These are phyloP conservation scores for Pseudoips prasinana DNA, from an alignment of 2,888 invertebrate genomes.

Conservation along the genomic window DNA sequence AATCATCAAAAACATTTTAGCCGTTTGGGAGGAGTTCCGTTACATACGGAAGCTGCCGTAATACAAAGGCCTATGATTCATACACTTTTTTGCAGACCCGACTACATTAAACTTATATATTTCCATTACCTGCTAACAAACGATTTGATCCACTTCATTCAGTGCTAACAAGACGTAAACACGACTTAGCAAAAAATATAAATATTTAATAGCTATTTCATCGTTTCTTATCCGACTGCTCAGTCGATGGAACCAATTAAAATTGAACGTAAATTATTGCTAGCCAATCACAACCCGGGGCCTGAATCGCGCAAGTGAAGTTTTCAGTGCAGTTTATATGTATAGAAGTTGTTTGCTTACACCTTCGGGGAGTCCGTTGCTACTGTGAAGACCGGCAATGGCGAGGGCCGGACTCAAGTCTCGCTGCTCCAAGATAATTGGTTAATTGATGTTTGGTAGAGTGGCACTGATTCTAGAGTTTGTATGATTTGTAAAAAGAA, in stretches of 20 bases:
- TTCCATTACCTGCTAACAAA: too few relatives aligned
- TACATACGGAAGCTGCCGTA: too few relatives aligned
- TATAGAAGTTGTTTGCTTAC: constrained; percentile 5
- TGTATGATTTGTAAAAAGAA: constrained; percentile 37
- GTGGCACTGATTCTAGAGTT: constrained; percentile 58
- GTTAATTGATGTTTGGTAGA: constrained; percentile 63
- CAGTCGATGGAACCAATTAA: constrained; percentile 24
- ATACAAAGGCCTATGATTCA: too few relatives aligned
- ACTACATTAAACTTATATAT: too few relatives aligned
- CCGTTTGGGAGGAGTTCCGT: too few relatives aligned
- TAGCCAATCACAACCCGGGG: constrained; percentile 43
- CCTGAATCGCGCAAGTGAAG: constrained; percentile 52
- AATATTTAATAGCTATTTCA: constrained; percentile 6
- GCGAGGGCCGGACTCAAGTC: constrained; percentile 75
- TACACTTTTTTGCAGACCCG: too few relatives aligned
- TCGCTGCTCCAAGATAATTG: constrained; percentile 59
- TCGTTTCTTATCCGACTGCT: constrained; percentile 6
- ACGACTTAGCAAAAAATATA: too few relatives aligned
- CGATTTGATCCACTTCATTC: too few relatives aligned
- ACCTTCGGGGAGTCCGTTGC: constrained; percentile 68
- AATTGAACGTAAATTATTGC: constrained; percentile 20
- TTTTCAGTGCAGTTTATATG: constrained; percentile 39
- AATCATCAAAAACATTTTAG: too few relatives aligned
- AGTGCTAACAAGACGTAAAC: too few relatives aligned
- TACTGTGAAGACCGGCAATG: constrained; percentile 73